Evolutionary conservation across 2,797 vertebrate genomes (phyloP).

Genomic region (Potorous gilbertii): DNA sequence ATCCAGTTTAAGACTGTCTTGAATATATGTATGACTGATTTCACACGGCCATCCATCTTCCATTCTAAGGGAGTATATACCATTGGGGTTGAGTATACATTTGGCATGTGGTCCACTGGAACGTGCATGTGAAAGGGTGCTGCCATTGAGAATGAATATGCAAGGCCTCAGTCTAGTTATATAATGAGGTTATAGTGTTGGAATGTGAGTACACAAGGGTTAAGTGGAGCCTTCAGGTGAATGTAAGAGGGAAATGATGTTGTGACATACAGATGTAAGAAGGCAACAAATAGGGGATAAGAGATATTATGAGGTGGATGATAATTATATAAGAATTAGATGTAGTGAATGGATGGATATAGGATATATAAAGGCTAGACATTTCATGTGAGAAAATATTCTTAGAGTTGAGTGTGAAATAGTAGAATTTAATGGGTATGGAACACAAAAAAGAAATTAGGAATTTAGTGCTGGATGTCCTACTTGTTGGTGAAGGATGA

Average conservation of each 20-base stretch:
- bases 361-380: neutral
- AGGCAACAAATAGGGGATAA: neutral
- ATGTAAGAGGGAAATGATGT: constrained; percentile 18
- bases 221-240: neutral
- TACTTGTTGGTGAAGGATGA: neutral
- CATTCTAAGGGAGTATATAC: neutral
- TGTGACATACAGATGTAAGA: neutral
- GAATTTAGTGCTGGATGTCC: neutral
- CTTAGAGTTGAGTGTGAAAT: neutral
- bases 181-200: neutral
- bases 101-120: neutral
- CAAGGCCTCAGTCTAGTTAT: neutral
- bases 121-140: neutral
- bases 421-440: neutral
- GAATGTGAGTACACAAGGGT: neutral
- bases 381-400: neutral
- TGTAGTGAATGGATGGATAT: neutral
- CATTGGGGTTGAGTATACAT: neutral
- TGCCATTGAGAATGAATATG: neutral
- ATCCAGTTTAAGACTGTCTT: constrained; percentile 36
- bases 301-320: constrained; percentile 16
- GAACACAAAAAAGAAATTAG: neutral
- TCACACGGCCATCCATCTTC: neutral
- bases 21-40: constrained; percentile 27
- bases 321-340: constrained; percentile 12